These are phyloP conservation scores for Nilaparvata lugens DNA, from an alignment of 1,140 invertebrate genomes.

Conservation along the genomic window DNA sequence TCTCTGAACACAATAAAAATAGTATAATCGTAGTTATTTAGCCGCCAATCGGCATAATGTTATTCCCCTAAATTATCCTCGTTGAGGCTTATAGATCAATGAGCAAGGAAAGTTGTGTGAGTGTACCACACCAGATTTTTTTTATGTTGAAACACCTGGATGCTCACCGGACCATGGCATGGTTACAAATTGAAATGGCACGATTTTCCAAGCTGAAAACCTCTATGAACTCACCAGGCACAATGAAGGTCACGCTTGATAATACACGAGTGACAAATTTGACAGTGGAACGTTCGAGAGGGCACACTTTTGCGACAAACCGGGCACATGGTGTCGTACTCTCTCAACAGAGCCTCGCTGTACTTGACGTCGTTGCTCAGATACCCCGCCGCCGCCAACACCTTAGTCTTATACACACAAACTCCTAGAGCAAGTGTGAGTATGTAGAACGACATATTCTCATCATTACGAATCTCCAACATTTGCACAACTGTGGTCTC, in stretches of 20 bases:
- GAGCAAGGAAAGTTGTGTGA: no score
- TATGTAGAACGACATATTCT: slow-evolving; percentile 51
- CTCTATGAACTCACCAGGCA: slow-evolving; percentile 36
- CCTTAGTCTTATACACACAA: slow-evolving; percentile 35
- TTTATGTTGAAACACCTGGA: no score
- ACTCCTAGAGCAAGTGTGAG: slow-evolving; percentile 37
- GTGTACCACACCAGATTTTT: no score
- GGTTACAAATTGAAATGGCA: no score
- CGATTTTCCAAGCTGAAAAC: no score
- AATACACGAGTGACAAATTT: slow-evolving; percentile 37
- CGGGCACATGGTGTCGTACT: slow-evolving; percentile 20
- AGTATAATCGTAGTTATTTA: no score
- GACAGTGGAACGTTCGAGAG: slow-evolving; percentile 31
- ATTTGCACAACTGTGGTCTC: slow-evolving; percentile 49
- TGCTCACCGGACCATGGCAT: no score
- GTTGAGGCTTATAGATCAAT: no score
- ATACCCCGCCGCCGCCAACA: slow-evolving; percentile 34
- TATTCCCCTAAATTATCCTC: no score
- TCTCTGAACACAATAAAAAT: no score
- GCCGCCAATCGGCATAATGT: no score
- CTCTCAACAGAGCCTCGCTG: slow-evolving; percentile 11
- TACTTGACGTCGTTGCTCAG: slow-evolving; percentile 33
- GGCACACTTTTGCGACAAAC: slow-evolving; percentile 26
- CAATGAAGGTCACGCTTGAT: slow-evolving; percentile 40
- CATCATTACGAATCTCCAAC: slow-evolving; percentile 53